Evolutionary conservation across 1,140 invertebrate species (phyloP).

Genomic region (Cephus cinctus): DNA sequence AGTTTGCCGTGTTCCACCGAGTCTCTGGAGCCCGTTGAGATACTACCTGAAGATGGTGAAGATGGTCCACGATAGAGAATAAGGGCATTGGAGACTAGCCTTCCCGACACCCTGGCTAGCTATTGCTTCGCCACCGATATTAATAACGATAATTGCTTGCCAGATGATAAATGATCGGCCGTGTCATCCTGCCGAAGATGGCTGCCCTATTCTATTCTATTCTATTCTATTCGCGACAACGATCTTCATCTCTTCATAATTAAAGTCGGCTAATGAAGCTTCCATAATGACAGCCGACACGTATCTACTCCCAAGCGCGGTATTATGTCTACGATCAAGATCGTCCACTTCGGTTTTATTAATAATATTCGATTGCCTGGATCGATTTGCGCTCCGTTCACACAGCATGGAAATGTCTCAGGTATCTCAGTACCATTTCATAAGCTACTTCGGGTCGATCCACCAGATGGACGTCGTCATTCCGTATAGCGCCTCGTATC

Average conservation of each 20-base stretch:
- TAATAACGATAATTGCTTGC: slow-evolving; percentile 50
- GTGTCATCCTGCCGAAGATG: slow-evolving; percentile 31
- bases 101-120: no score
- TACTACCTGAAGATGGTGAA: no score
- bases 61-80: no score
- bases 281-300: slow-evolving; percentile 34
- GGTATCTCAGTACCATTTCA: no score
- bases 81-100: no score
- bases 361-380: slow-evolving; percentile 30
- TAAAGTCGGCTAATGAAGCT: slow-evolving; percentile 47
- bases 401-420: no score
- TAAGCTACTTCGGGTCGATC: no score
- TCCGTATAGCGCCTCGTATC: no score
- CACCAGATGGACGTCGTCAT: no score
- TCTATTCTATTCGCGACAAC: slow-evolving; percentile 33
- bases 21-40: no score
- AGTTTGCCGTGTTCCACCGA: no score
- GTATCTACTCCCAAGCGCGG: slow-evolving; percentile 12
- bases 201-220: slow-evolving; percentile 20
- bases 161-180: slow-evolving; percentile 41
- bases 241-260: slow-evolving; percentile 44
- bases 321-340: slow-evolving; percentile 37
- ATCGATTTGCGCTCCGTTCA: slow-evolving; percentile 14
- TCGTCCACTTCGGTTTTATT: slow-evolving; percentile 29
- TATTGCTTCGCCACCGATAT: slow-evolving; percentile 34